Evolutionary conservation across 2,113 vertebrate genomes (phyloP).

Genomic region (Suncus etruscus): DNA sequence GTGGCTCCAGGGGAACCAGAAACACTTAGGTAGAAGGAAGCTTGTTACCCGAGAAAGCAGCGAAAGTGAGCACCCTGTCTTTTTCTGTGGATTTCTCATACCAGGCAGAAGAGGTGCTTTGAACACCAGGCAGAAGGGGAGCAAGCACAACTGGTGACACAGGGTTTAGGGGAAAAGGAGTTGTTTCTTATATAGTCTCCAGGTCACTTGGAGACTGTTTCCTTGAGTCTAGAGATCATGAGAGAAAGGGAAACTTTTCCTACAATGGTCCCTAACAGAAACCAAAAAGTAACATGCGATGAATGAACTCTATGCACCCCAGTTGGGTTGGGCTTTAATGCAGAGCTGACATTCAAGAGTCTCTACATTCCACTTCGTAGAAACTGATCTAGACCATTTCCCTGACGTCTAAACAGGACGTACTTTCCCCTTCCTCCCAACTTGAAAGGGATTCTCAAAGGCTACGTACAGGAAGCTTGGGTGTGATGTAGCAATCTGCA

Average conservation of each 20-base stretch:
- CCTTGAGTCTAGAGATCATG: not conserved
- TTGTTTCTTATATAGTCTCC: not conserved
- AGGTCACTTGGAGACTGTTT: not conserved
- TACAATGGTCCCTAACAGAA: not conserved
- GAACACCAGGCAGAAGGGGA: not conserved
- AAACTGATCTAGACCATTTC: not conserved
- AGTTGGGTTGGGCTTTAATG: not conserved
- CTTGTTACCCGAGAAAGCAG: not conserved
- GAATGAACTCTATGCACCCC: not conserved
- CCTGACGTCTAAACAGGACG: too few species aligned
- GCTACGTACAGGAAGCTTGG: not conserved
- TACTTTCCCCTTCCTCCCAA: not conserved
- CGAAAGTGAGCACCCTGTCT: not conserved
- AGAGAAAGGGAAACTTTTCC: slow-evolving; percentile 15
- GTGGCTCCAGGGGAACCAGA: too few species aligned
- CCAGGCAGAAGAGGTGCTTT: not conserved
- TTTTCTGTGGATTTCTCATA: not conserved
- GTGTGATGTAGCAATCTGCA: not conserved
- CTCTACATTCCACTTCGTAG: not conserved
- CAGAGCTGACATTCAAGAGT: not conserved
- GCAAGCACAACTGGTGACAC: not conserved
- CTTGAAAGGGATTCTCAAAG: not conserved
- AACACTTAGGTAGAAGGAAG: not conserved
- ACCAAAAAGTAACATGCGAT: not conserved
- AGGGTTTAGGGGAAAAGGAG: not conserved